Base-by-base conservation (phyloP, 1,140 invertebrate genomes). In the Heliconius congener region DNA sequence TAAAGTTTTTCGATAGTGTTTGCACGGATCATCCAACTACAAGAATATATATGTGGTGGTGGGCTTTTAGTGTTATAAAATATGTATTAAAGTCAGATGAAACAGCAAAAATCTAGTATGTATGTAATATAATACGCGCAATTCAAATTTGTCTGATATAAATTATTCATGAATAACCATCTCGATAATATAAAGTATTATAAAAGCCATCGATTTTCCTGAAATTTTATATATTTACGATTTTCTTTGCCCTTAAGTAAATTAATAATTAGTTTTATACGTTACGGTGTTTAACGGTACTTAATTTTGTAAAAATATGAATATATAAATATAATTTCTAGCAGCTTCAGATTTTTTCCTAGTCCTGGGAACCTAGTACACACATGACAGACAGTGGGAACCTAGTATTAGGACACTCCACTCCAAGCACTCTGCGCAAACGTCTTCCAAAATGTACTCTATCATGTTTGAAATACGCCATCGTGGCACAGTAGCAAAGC, bases 161-260 rank as follows among this genome's bases (percentile, higher is more conserved):
- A 66, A 66, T 66, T 66, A 66, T 66, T 66, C 27, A 66, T 66
- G 27, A 66, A 66, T 66, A 66, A 66, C 60, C 23, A 66, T 66
- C 60, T 66, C 60, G 60, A 30, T 27, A 30, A 4, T 66, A 66
- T 66, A 27, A 66, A 66, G 27, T 66, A 66, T 66, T 66, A 27
- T 66, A 11, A 66, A 66, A 66, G 60, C 60, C 30, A 23, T 66
- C 23, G 57, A 66, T 66, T 66, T 60, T 8, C 9, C 9, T 9
- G 0, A 27, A 27, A 4, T 27, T 66, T 66, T 66, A 27, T 16
- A 66, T 46, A 46, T 13, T 13, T 46, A 66, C 11, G 11, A n/a
- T 66, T 30, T 27, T 66, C 27, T 66, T 66, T 27, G 9, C 60
- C 11, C 30, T 30, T 13, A 66, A 27, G 23, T 30, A 66, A 66